Percentiles rank a stretch among this genome's conserved stretches.
These are phyloP conservation scores for Fringilla coelebs DNA, from an alignment of 2,797 vertebrate genomes.

Conservation along the genomic window DNA sequence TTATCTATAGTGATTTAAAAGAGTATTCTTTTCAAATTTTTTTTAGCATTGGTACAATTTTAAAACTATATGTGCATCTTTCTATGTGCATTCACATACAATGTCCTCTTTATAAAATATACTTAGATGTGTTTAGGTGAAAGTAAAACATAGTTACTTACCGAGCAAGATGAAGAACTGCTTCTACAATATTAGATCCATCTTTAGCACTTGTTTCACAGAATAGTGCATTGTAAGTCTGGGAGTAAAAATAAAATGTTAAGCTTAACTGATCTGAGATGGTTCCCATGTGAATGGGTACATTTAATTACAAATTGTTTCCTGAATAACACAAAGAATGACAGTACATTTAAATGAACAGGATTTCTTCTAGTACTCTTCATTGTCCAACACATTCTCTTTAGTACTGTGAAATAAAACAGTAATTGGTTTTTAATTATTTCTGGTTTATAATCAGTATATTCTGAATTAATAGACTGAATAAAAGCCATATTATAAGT, in stretches of 20 bases:
- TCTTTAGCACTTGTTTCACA: conserved; percentile 91
- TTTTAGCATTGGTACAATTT: background rate
- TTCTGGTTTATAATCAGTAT: background rate
- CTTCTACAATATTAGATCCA: conserved; percentile 91
- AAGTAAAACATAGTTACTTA: conserved; percentile 57
- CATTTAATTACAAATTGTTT: background rate
- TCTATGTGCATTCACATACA: background rate
- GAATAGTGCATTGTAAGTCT: conserved; percentile 78
- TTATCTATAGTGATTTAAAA: background rate
- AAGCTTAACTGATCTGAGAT: background rate
- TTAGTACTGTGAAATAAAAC: background rate
- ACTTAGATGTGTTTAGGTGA: background rate
- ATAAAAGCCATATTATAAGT: background rate
- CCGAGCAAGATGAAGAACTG: conserved; percentile 95
- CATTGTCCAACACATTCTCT: background rate
- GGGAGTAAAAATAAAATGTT: conserved; percentile 15
- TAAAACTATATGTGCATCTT: background rate
- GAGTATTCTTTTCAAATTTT: background rate
- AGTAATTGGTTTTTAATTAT: background rate
- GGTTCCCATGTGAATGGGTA: background rate
- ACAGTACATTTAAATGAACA: background rate
- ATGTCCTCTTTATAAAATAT: background rate
- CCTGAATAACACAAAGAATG: background rate
- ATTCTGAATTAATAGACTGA: background rate
- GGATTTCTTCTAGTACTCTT: background rate